Percentiles rank a stretch among this genome's conserved stretches.
phyloP scores from a whole-genome alignment of 2,113 vertebrate species.

The Atherinomorus stipes region DNA sequence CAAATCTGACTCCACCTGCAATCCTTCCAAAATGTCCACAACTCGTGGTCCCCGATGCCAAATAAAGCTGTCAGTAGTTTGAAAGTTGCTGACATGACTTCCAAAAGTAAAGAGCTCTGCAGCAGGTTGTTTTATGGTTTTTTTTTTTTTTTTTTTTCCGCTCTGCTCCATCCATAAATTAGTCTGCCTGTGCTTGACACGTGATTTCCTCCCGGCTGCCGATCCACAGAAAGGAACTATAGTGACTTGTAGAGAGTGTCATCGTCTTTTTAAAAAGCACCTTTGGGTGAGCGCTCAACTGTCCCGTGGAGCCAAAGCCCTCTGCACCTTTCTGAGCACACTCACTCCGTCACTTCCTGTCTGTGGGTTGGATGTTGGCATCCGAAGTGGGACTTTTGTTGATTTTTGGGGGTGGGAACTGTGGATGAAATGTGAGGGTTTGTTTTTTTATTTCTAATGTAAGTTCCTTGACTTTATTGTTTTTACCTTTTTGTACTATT shows the following conservation, averaged over 20 bases:
- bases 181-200: neutral
- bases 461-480: conserved; percentile 55
- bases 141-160: neutral
- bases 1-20: conserved; percentile 27
- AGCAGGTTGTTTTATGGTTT: neutral
- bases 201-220: conserved; percentile 18
- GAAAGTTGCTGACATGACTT: conserved; percentile 40
- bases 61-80: conserved; percentile 57
- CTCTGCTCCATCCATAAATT: conserved; percentile 34
- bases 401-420: conserved; percentile 5
- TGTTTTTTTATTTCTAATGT: conserved; percentile 41
- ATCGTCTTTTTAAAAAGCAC: conserved; percentile 65
- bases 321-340: conserved; percentile 76
- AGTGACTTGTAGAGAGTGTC: conserved; percentile 46
- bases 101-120: conserved; percentile 37
- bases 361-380: conserved; percentile 46
- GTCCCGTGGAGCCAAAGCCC: conserved; percentile 51
- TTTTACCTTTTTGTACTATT: conserved; percentile 73
- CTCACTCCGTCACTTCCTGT: conserved; percentile 67
- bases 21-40: conserved; percentile 30
- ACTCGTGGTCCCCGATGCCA: conserved; percentile 41
- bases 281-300: conserved; percentile 67
- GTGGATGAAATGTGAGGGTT: conserved; percentile 37
- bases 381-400: conserved; percentile 28
- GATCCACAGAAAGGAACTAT: conserved; percentile 39